phyloP scores from a whole-genome alignment of 2,888 invertebrate species.

The Sclerodermus sp. region DNA sequence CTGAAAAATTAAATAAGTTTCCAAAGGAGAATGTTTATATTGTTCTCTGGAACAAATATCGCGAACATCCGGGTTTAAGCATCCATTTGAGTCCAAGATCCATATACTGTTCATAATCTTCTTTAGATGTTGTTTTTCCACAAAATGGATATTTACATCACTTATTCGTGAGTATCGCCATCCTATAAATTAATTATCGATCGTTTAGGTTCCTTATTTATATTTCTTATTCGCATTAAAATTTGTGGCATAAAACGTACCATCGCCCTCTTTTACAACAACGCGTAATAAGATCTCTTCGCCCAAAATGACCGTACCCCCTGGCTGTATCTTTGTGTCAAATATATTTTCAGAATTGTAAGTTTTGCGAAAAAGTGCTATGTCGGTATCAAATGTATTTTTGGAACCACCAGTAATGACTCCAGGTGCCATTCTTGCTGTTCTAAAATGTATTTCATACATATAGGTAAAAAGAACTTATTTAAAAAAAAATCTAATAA shows the following conservation, averaged over 20 bases:
- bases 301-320: constrained; percentile 62
- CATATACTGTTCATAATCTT: constrained; percentile 41
- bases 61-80: constrained; percentile 37
- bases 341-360: constrained; percentile 58
- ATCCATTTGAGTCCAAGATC: constrained; percentile 42
- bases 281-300: constrained; percentile 63
- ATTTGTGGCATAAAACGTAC: constrained; percentile 45
- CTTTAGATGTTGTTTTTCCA: constrained; percentile 31
- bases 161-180: constrained; percentile 63
- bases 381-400: constrained; percentile 61
- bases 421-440: constrained; percentile 41
- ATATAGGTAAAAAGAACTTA: too few species aligned
- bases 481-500: too few species aligned
- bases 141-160: constrained; percentile 56
- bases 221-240: background rate
- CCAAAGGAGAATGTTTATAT: constrained; percentile 43
- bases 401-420: constrained; percentile 63
- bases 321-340: constrained; percentile 59
- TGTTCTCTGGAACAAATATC: constrained; percentile 40
- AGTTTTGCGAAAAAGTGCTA: constrained; percentile 59
- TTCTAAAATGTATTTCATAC: constrained; percentile 30
- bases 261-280: constrained; percentile 62
- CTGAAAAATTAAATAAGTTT: constrained; percentile 54
- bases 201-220: background rate
- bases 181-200: constrained; percentile 40